Percentiles rank a stretch among this genome's conserved stretches.
Conservation (phyloP, 2,113 vertebrate genomes). For the Rallus limicola region DNA sequence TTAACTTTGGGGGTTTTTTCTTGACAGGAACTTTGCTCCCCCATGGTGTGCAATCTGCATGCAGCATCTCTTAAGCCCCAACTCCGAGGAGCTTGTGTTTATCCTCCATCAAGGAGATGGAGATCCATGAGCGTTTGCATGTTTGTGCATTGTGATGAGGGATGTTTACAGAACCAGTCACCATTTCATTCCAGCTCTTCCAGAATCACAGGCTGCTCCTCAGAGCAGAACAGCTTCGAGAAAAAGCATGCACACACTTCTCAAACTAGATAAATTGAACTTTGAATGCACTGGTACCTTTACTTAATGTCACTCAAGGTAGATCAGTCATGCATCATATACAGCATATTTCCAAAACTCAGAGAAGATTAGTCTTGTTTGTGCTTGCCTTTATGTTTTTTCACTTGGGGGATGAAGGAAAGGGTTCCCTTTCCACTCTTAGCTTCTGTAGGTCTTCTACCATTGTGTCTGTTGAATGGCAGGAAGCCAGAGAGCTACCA, state of each 20-base stretch:
- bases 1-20: not conserved
- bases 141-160: not conserved
- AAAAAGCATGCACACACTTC: not conserved
- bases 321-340: not conserved
- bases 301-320: not conserved
- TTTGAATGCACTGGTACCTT: not conserved
- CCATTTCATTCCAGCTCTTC: slow-evolving; percentile 29
- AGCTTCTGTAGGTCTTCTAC: accelerated
- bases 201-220: not conserved
- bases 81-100: not conserved
- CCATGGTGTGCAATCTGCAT: not conserved
- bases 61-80: not conserved
- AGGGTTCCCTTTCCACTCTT: not conserved
- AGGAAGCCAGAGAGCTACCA: not conserved
- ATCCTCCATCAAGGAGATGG: not conserved
- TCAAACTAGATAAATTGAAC: slow-evolving; percentile 23
- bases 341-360: not conserved
- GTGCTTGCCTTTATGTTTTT: not conserved
- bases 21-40: not conserved
- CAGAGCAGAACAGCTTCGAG: slow-evolving; percentile 23
- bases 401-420: not conserved
- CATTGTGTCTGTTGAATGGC: not conserved
- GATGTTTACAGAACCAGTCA: slow-evolving; percentile 38
- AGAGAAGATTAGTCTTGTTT: not conserved
- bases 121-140: not conserved